Evolutionary conservation across 2,797 vertebrate species (phyloP).

Genomic region (Acrossocheilus wenchowensis): DNA sequence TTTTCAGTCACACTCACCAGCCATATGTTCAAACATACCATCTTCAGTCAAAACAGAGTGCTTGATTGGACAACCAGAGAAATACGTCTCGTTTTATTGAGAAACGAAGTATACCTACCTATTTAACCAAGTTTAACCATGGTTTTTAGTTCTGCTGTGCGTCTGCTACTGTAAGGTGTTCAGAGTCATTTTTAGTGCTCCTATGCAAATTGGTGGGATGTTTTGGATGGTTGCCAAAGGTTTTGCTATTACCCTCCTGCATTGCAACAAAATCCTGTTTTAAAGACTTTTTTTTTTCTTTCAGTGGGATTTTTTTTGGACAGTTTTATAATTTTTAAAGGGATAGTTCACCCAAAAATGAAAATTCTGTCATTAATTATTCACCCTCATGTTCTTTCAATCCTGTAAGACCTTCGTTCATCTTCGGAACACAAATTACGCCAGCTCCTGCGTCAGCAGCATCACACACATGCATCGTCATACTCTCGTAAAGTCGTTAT

Average conservation of each 20-base stretch:
- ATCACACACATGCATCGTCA: too few species aligned
- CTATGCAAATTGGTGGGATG: neutral
- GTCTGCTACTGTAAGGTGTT: neutral
- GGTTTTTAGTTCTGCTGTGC: neutral
- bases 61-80: neutral
- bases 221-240: neutral
- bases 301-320: neutral
- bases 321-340: too few species aligned
- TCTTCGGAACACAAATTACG: neutral
- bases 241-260: neutral
- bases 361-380: too few species aligned
- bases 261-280: neutral
- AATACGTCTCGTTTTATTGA: neutral
- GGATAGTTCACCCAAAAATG: too few species aligned
- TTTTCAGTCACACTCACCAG: conserved; percentile 20
- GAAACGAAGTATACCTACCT: neutral
- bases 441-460: too few species aligned
- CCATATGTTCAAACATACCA: neutral
- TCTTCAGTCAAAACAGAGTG: neutral
- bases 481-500: neutral
- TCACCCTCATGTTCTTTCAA: too few species aligned
- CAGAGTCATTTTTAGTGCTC: neutral
- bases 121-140: neutral
- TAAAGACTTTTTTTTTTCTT: neutral
- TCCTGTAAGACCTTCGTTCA: neutral